Evolutionary conservation across 1,140 invertebrate species (phyloP).

Genomic region (Bombus balteatus): DNA sequence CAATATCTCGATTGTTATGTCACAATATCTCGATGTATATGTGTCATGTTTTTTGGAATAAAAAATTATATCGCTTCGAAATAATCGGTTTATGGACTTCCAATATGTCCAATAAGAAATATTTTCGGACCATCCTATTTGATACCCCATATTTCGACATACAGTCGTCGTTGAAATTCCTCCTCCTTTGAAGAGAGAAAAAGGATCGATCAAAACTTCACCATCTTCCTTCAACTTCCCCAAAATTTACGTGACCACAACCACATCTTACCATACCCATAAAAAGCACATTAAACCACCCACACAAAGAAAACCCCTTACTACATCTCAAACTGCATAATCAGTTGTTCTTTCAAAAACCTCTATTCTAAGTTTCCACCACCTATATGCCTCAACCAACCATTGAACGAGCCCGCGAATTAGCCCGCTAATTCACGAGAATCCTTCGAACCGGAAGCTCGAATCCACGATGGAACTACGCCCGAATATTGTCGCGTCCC

Average conservation of each 20-base stretch:
- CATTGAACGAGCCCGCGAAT: neutral
- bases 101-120: no score
- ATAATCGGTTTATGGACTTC: no score
- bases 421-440: neutral
- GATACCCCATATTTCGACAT: neutral
- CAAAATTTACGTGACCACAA: no score
- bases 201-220: neutral
- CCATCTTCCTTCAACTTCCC: neutral
- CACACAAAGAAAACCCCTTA: no score
- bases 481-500: neutral
- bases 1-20: neutral
- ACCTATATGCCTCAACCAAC: neutral
- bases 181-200: neutral
- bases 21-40: no score
- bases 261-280: conserved; percentile 29
- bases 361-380: no score
- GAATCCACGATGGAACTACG: neutral
- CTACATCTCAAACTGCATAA: neutral
- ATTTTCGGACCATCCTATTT: neutral
- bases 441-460: neutral
- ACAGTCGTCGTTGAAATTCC: neutral
- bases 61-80: no score
- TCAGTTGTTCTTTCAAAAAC: neutral
- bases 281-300: neutral
- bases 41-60: no score